phyloP scores from a whole-genome alignment of 2,888 invertebrate genomes.

The Cantharis lateralis region DNA sequence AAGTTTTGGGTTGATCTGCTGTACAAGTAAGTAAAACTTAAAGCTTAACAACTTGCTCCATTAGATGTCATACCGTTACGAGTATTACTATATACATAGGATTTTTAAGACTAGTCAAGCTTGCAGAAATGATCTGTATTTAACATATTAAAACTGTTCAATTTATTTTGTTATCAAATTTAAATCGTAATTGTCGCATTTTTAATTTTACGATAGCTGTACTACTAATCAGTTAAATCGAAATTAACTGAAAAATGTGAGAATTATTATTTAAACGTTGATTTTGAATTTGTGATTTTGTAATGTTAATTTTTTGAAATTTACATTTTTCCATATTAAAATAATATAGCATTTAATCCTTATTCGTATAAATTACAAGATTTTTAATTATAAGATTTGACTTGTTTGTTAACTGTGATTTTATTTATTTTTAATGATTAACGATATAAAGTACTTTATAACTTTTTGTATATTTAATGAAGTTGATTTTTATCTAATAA shows the following conservation, averaged over 20 bases:
- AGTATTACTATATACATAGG: conserved; percentile 50
- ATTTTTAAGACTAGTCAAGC: conserved; percentile 48
- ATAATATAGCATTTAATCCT: background rate
- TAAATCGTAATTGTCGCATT: background rate
- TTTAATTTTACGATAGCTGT: background rate
- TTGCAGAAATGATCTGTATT: conserved; percentile 27
- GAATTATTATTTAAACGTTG: background rate
- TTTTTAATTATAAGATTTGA: conserved; percentile 6
- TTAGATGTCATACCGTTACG: conserved; percentile 44
- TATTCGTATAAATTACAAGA: background rate
- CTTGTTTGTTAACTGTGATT: conserved; percentile 20
- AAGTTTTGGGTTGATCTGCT: background rate
- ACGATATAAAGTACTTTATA: background rate
- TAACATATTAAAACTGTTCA: conserved; percentile 8
- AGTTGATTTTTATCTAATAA: background rate
- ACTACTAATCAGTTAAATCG: background rate
- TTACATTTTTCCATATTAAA: background rate
- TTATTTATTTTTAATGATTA: conserved; percentile 8
- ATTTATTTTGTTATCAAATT: background rate
- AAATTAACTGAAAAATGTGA: background rate
- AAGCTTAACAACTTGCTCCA: conserved; percentile 51
- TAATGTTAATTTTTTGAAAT: background rate
- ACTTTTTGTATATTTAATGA: background rate
- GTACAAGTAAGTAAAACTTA: background rate
- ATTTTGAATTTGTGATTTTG: too few species aligned